Base-by-base conservation (phyloP, 2,888 invertebrate species). In the Syritta pipiens region DNA sequence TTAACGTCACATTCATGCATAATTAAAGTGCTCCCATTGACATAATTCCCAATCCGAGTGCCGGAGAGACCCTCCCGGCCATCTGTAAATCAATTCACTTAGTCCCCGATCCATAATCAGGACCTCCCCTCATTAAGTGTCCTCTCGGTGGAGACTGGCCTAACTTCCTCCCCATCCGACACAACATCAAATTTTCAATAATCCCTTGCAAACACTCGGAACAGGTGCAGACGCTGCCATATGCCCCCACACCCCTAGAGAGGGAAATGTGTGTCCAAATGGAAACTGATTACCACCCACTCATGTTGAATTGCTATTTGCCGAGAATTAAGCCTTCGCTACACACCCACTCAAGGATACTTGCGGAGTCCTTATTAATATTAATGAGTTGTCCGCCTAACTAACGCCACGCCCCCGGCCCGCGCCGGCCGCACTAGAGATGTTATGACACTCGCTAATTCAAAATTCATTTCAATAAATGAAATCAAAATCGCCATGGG, bases 381-480 rank as follows among this genome's bases (percentile, higher is more conserved):
- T 69, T 69, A 69, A 69, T 69, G 68, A 69, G 59, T 42, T 26
- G 68, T 40, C 59, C 68, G 59, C 24, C 49, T 69, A 59, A 69
- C 68, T 59, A 69, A 35, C 30, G 10, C 35, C 30, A 32, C 10
- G 22, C n/a, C 42, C 44, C 9, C 24, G 4, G 19, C 1, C 20
- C 14, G n/a, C 9, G 19, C 9, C 9, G 4, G 4, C 9, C n/a
- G n/a, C 9, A 19, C n/a, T n/a, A n/a, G n/a, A n/a, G 28, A 42
- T 20, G 48, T 69, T 51, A 69, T 69, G 68, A 51, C 49, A 59
- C 49, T 42, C 20, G 42, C 59, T 60, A 67, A 69, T 69, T 60
- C 68, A 49, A 59, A 69, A 69, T 60, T 60, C 68, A 69, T 59
- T 59, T 69, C 59, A 69, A 69, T 59, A 60, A 69, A 30, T 59